Evolutionary conservation across 2,797 vertebrate genomes (phyloP).

Genomic region (Aselliscus stoliczkanus): DNA sequence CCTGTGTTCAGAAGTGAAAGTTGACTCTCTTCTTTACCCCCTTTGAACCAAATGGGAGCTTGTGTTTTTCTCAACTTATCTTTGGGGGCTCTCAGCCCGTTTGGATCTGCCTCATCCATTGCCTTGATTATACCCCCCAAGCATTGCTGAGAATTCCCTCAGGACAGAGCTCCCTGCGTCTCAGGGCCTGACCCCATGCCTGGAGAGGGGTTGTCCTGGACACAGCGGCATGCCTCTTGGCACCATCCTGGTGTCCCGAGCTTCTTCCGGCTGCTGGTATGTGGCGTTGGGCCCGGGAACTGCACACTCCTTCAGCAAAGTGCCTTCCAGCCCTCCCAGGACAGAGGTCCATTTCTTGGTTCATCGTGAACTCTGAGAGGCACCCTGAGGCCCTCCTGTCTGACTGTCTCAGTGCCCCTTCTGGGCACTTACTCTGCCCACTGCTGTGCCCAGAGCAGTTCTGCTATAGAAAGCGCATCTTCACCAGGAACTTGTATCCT

Average conservation of each 20-base stretch:
- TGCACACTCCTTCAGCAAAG: accelerated
- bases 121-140: background rate
- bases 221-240: background rate
- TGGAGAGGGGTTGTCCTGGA: background rate
- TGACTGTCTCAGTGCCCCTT: accelerated
- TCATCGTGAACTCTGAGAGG: background rate
- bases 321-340: background rate
- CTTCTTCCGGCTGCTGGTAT: background rate
- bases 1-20: background rate
- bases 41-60: background rate
- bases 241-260: too few relatives aligned
- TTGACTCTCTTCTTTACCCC: background rate
- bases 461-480: background rate
- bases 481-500: background rate
- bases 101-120: background rate
- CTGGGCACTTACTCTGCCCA: background rate
- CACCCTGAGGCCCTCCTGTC: background rate
- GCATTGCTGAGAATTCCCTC: background rate
- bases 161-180: background rate
- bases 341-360: background rate
- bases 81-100: background rate
- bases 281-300: too few relatives aligned
- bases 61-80: background rate
- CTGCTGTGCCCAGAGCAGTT: background rate
- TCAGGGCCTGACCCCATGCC: background rate